Evolutionary conservation across 2,888 invertebrate genomes (phyloP).

Genomic region (Steinernema hermaphroditum): DNA sequence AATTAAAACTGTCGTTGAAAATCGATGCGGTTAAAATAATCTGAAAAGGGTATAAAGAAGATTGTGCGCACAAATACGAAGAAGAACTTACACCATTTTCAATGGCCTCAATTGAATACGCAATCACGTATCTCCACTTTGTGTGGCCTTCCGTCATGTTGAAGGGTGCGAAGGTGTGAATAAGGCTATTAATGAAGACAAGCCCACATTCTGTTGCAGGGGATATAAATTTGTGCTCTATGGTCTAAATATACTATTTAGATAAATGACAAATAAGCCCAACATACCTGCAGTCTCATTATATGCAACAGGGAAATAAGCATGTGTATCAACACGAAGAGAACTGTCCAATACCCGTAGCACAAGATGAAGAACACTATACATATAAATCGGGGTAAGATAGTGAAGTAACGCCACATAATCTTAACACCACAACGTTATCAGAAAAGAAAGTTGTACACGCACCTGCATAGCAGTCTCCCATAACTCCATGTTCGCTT

Average conservation of each 20-base stretch:
- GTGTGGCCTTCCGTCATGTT: constrained; percentile 58
- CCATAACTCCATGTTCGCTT: constrained; percentile 53
- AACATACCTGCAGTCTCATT: constrained; percentile 28
- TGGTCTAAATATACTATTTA: not conserved
- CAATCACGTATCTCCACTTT: constrained; percentile 45
- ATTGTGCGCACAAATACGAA: not conserved
- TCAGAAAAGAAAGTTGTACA: not conserved
- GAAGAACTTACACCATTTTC: constrained; percentile 47
- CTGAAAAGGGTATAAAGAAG: constrained; percentile 24
- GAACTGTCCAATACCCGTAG: constrained; percentile 8
- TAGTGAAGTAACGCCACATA: constrained; percentile 51
- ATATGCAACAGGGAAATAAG: constrained; percentile 35
- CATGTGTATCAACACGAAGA: constrained; percentile 31
- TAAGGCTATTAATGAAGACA: constrained; percentile 41
- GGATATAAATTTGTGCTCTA: constrained; percentile 19
- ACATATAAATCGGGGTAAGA: constrained; percentile 44
- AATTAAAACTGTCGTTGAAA: constrained; percentile 30
- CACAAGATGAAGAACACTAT: constrained; percentile 34
- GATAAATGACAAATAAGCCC: not conserved
- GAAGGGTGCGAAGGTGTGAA: constrained; percentile 58
- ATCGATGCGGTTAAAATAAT: constrained; percentile 31
- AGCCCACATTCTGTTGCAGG: constrained; percentile 40
- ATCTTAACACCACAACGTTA: too few relatives aligned
- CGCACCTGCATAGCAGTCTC: constrained; percentile 52
- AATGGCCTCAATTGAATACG: constrained; percentile 49